Conservation (phyloP, 2,888 invertebrate species). For the Pollenia labialis region DNA sequence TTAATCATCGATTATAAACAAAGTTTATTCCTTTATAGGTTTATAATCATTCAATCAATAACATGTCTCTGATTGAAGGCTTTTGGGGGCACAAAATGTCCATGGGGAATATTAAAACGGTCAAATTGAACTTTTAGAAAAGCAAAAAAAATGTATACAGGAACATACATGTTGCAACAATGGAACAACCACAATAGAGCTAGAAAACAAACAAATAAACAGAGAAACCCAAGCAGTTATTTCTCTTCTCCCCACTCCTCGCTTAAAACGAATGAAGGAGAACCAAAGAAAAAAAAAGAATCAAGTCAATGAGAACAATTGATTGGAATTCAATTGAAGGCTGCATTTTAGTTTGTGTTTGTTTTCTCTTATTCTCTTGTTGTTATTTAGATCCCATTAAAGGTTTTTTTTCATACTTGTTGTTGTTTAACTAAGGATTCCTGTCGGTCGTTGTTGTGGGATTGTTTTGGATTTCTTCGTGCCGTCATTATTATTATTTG, state of each 20-base stretch:
- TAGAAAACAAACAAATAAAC: slow-evolving; percentile 49
- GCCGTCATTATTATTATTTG: slow-evolving; percentile 66
- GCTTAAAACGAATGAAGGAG: neutral
- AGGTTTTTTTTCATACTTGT: slow-evolving; percentile 56
- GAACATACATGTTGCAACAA: slow-evolving; percentile 52
- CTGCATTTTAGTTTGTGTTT: slow-evolving; percentile 72
- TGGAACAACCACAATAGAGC: slow-evolving; percentile 64
- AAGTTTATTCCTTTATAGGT: slow-evolving; percentile 34
- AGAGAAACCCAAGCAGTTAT: slow-evolving; percentile 41
- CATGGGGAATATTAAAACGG: slow-evolving; percentile 57
- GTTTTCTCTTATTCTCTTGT: slow-evolving; percentile 38
- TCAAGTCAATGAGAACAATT: slow-evolving; percentile 77
- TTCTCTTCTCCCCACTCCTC: slow-evolving; percentile 27
- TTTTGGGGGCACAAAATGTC: slow-evolving; percentile 45
- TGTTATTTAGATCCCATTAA: slow-evolving; percentile 65
- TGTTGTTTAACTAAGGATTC: slow-evolving; percentile 53
- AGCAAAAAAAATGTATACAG: slow-evolving; percentile 31
- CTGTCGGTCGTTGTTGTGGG: slow-evolving; percentile 25
- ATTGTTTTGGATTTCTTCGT: slow-evolving; percentile 64
- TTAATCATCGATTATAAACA: slow-evolving; percentile 34
- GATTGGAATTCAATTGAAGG: slow-evolving; percentile 81
- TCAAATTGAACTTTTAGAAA: slow-evolving; percentile 57
- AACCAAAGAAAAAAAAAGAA: slow-evolving; percentile 35
- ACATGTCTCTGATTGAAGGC: slow-evolving; percentile 23
- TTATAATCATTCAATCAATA: slow-evolving; percentile 59